Percentiles rank a stretch among this genome's conserved stretches.
Evolutionary conservation across 2,113 vertebrate genomes (phyloP).

Genomic region (Scomber japonicus): DNA sequence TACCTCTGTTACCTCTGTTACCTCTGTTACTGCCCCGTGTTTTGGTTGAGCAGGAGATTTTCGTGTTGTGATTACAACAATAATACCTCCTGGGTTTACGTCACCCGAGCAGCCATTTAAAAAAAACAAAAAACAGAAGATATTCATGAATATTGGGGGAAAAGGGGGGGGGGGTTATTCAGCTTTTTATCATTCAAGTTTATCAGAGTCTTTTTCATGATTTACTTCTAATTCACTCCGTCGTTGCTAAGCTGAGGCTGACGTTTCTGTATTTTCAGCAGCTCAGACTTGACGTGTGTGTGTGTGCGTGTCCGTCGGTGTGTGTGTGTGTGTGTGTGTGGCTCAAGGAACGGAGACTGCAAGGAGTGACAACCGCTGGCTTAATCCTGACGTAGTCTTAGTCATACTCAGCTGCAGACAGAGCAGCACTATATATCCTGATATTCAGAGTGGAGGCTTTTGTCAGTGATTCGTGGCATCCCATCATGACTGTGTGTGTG

Average conservation of each 20-base stretch:
- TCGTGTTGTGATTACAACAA: slow-evolving; percentile 44
- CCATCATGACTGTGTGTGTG: background rate
- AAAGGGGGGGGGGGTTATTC: too few relatives aligned
- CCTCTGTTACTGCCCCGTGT: background rate
- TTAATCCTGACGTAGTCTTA: slow-evolving; percentile 7
- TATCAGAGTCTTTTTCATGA: background rate
- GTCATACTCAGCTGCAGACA: slow-evolving; percentile 43
- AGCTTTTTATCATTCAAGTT: too few relatives aligned
- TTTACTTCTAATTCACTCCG: background rate
- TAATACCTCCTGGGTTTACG: slow-evolving; percentile 24
- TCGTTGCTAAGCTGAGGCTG: too few relatives aligned
- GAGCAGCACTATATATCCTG: slow-evolving; percentile 5
- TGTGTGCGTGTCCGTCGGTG: too few relatives aligned
- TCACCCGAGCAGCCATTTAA: slow-evolving; percentile 4
- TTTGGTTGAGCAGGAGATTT: slow-evolving; percentile 49
- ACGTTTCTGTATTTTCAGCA: slow-evolving; percentile 2
- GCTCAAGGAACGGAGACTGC: background rate
- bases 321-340: background rate
- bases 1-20: background rate
- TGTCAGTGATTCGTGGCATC: slow-evolving; percentile 35
- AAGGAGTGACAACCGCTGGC: slow-evolving; percentile 5
- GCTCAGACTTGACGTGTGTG: background rate
- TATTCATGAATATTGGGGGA: background rate
- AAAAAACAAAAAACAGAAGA: background rate
- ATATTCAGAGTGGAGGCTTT: slow-evolving; percentile 30